Evolutionary conservation across 2,113 vertebrate genomes (phyloP), one percentile per base, ranked within the genome.

Genomic region (Malurus elegans): DNA sequence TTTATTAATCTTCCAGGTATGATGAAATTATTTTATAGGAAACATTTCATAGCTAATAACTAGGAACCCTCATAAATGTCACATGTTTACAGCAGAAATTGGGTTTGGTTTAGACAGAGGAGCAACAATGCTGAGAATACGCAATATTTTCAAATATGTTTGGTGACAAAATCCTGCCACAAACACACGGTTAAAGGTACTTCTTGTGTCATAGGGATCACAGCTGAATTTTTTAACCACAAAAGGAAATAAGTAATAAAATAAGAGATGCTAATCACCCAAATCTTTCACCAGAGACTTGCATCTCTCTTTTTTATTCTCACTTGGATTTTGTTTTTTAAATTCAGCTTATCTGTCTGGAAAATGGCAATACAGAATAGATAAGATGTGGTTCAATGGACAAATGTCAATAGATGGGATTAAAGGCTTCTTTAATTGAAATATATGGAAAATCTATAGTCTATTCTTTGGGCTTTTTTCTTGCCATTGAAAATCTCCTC

Each of bases 1-100:
- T 64, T 78, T 86, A 65, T 75, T 90, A 61, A 72, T 50, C 66
- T 51, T 69, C 66, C 84, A 93, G 40, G 40, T 94, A 64, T 2
- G 32, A 79, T 74, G 60, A 38, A 88, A 73, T 82, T 87, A 50
- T 87, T 95, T 92, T 65, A 72, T 53, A 58, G 11, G 5, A 88
- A 70, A 8, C 29, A 34, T 79, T 76, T 86, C 14, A 58, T 21
- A 62, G 4, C 10, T 62, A 40, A 56, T 74, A 69, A 60, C 16
- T 40, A 76, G 88, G 45, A 93, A 61, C 21, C 82, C 7, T 58
- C 15, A 17, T 47, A 74, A 79, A 48, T 84, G 83, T 72, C 20
- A 79, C 16, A 53, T 21, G 10, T 72, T 91, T 83, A 38, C 29
- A 73, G 34, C 45, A 83, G 70, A 72, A 88, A 44, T 45, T 40